phyloP scores from a whole-genome alignment of 1,140 invertebrate genomes.

The Philotrypesis tridentata region DNA sequence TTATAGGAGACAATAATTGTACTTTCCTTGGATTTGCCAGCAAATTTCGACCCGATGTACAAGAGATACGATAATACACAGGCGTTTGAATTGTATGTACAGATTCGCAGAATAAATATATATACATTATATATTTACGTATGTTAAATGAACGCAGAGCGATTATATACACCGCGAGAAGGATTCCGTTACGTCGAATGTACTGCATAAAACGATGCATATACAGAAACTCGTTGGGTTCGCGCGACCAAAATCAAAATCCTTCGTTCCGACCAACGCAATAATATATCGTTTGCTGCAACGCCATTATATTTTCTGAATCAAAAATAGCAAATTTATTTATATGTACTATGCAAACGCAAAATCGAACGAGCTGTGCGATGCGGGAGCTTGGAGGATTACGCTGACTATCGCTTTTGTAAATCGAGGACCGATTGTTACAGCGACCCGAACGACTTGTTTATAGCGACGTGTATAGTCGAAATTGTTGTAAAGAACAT shows the following conservation, averaged over 20 bases:
- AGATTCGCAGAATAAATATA: constrained; percentile 24
- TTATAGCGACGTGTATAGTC: background rate
- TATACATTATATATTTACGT: constrained; percentile 52
- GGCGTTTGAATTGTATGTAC: background rate
- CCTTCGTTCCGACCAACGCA: background rate
- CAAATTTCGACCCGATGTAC: constrained; percentile 30
- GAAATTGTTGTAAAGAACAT: constrained; percentile 28
- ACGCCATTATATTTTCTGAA: background rate
- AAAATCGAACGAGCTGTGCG: background rate
- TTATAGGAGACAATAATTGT: constrained; percentile 70
- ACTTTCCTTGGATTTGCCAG: constrained; percentile 51
- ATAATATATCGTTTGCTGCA: background rate
- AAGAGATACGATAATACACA: constrained; percentile 21
- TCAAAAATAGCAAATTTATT: background rate
- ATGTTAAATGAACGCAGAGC: constrained; percentile 1
- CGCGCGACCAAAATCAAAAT: background rate
- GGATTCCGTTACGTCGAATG: background rate
- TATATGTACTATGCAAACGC: constrained; percentile 2
- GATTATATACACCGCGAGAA: background rate
- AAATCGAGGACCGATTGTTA: background rate
- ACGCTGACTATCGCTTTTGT: background rate
- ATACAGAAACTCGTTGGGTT: no score
- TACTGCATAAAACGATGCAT: background rate
- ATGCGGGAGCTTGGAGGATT: constrained; percentile 1
- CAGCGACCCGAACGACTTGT: background rate